phyloP scores from a whole-genome alignment of 2,113 vertebrate genomes.

The Petrocephalus zakoni region DNA sequence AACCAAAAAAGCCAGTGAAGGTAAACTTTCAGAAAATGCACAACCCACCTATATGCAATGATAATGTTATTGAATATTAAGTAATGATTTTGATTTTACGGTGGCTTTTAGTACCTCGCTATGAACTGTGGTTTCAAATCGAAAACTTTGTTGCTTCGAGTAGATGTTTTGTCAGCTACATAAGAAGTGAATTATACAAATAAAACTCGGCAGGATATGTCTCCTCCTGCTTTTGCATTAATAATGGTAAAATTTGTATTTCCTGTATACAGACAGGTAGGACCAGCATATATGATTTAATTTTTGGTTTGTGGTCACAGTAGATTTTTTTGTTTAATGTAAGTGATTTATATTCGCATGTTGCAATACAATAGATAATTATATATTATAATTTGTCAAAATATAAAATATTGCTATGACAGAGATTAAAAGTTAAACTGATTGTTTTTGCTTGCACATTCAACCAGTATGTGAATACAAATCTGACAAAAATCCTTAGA shows the following conservation, averaged over 20 bases:
- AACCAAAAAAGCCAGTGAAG: slow-evolving; percentile 70
- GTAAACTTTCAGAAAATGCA: slow-evolving; percentile 43
- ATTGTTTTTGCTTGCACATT: not conserved
- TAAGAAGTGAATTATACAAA: not conserved
- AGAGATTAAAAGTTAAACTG: not conserved
- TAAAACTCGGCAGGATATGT: not conserved
- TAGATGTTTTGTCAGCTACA: not conserved
- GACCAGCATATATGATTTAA: not conserved
- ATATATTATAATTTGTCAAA: not conserved
- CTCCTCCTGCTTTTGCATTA: not conserved
- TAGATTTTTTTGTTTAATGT: not conserved
- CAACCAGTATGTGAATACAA: not conserved
- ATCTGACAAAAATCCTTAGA: not conserved
- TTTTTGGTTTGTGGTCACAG: not conserved
- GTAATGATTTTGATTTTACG: not conserved
- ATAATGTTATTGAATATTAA: not conserved
- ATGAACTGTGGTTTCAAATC: not conserved
- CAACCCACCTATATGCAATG: not conserved
- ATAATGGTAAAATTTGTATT: not conserved
- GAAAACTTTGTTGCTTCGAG: not conserved
- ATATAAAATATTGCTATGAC: not conserved
- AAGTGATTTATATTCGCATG: not conserved
- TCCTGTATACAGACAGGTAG: not conserved
- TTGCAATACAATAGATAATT: too few species aligned
- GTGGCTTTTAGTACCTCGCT: not conserved